Evolutionary conservation across 2,888 invertebrate genomes (phyloP).

Genomic region (Nemotelus nigrinus): DNA sequence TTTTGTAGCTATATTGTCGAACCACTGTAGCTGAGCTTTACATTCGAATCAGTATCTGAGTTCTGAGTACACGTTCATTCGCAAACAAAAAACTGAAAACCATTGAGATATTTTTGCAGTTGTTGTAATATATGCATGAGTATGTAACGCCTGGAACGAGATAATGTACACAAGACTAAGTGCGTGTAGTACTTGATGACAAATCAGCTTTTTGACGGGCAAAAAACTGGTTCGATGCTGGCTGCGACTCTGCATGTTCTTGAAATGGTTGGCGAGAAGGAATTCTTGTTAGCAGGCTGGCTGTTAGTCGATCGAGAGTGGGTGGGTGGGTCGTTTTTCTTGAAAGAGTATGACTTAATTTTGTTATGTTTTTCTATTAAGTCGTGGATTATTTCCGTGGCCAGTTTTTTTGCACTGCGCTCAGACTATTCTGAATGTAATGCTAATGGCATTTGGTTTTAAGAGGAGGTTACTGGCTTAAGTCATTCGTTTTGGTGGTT

Average conservation of each 20-base stretch:
- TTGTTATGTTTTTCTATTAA: background rate
- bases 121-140: background rate
- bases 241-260: slow-evolving; percentile 9
- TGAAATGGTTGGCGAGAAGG: background rate
- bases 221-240: slow-evolving; percentile 32
- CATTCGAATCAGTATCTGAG: background rate
- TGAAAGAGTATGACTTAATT: background rate
- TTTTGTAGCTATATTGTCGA: background rate
- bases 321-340: background rate
- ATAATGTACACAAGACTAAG: slow-evolving; percentile 35
- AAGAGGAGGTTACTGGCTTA: background rate
- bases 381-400: background rate
- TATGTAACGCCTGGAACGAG: background rate
- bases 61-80: background rate
- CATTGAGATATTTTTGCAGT: slow-evolving; percentile 1
- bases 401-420: background rate
- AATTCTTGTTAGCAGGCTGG: background rate
- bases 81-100: background rate
- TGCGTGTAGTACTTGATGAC: slow-evolving; percentile 39
- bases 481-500: background rate
- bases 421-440: background rate
- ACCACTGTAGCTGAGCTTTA: background rate
- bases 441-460: background rate
- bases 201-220: slow-evolving; percentile 20
- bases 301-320: background rate